A percentile compares a stretch with the other conserved stretches of the same genome.
phyloP scores from a whole-genome alignment of 2,797 vertebrate genomes.

The Scarus forsteni region DNA sequence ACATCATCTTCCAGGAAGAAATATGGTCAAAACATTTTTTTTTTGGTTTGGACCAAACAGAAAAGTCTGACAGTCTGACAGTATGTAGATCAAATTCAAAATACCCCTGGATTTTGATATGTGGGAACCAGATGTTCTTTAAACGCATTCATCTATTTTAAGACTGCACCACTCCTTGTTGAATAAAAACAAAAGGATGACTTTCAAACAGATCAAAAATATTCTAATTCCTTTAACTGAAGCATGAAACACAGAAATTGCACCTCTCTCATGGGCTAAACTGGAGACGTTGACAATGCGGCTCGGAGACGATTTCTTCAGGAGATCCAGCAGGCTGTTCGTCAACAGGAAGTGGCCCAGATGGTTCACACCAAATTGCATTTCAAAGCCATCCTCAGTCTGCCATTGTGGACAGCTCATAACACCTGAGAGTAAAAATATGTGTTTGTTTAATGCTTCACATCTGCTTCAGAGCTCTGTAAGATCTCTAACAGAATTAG shows the following conservation, averaged over 20 bases:
- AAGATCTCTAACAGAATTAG: neutral
- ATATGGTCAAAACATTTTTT: no score
- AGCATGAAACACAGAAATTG: slow-evolving; percentile 9
- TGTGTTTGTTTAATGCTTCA: neutral
- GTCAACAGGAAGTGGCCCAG: slow-evolving; percentile 76
- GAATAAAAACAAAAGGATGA: neutral
- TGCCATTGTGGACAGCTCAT: slow-evolving; percentile 76
- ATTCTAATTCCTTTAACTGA: neutral
- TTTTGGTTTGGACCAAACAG: no score
- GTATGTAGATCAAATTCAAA: no score
- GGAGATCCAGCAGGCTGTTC: slow-evolving; percentile 70
- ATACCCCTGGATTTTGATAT: no score
- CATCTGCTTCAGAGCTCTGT: slow-evolving; percentile 4
- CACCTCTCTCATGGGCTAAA: slow-evolving; percentile 69
- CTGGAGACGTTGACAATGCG: slow-evolving; percentile 68
- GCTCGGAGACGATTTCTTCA: slow-evolving; percentile 70
- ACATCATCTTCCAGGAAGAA: no score
- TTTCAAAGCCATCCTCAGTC: slow-evolving; percentile 79
- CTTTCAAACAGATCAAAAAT: neutral
- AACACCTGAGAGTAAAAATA: slow-evolving; percentile 56
- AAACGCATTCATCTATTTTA: no score
- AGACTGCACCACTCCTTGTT: neutral
- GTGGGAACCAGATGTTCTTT: no score
- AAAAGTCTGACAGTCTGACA: no score
- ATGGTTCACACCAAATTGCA: slow-evolving; percentile 80